Evolutionary conservation across 2,888 invertebrate species (phyloP), one percentile per base, ranked within the genome.

Genomic region (Leptopilina syphax): DNA sequence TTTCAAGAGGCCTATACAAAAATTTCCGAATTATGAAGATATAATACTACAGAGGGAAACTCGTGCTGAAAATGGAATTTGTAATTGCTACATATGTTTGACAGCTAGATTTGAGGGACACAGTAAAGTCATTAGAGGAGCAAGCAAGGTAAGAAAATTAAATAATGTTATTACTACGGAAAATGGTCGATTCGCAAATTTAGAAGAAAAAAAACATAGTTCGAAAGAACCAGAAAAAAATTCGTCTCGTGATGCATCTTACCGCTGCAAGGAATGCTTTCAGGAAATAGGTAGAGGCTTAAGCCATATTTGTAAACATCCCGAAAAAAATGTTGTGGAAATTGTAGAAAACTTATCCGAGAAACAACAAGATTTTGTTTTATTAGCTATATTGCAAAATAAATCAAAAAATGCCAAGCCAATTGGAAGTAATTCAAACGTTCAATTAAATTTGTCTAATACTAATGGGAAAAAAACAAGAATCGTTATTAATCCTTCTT

Each of bases 31-130:
- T 66, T 66, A 66, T 13, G 24, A 3, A 66, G 66, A 27, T 66
- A 4, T 66, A 66, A 1, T 66, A 2, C 13, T 66, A 66, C 1
- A 66, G 66, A 66, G 24, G 66, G 66, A 66, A 12, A 66, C 66
- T 18, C 66, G 66, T 66, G 66, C 66, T 66, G 12, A 66, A 8
- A 66, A 27, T 41, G 66, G 66, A 18, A 66, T 41, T 18, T 66
- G 66, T 66, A 66, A 66, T 66, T 66, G 66, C 24, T 66, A 66
- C 66, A 66, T 66, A 41, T 66, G 66, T 66, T 66, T 66, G 66
- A 66, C 66, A 66, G 66, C 66, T 66, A 66, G 27, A 66, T 18
- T 18, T 66, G 4, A 27, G 24, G 24, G 66, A 8, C 66, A 66
- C 13, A 66, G 24, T 66, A 41, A 66, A 3, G 41, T 66, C 66